Evolutionary conservation across 2,113 vertebrate genomes (phyloP).

Genomic region (Nycticryphes semicollaris): DNA sequence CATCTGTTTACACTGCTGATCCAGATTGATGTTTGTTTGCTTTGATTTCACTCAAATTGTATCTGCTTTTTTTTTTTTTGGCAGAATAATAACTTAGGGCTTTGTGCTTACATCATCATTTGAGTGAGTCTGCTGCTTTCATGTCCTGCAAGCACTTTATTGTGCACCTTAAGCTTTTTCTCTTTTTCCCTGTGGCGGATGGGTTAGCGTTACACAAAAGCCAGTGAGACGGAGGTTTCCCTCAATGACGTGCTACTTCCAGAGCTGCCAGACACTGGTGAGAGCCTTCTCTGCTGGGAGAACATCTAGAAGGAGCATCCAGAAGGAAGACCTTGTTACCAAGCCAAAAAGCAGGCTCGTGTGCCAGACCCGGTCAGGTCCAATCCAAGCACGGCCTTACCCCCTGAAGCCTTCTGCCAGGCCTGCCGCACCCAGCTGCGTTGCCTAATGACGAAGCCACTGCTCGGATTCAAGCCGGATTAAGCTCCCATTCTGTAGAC

Average conservation of each 20-base stretch:
- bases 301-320: background rate
- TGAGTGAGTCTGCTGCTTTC: background rate
- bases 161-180: background rate
- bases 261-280: background rate
- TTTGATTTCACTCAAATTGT: background rate
- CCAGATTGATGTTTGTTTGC: background rate
- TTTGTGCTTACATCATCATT: background rate
- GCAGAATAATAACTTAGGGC: background rate
- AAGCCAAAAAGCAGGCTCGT: background rate
- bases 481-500: background rate
- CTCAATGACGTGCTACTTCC: rapidly evolving
- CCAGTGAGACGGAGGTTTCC: rapidly evolving
- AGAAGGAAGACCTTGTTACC: background rate
- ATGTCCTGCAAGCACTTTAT: background rate
- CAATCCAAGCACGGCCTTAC: background rate
- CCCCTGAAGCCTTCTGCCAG: background rate
- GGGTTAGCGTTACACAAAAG: background rate
- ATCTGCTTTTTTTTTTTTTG: background rate
- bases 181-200: background rate
- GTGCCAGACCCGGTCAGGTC: background rate
- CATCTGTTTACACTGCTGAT: background rate
- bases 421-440: background rate
- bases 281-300: background rate
- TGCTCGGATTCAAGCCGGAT: background rate
- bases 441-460: background rate